Conservation (phyloP, 2,113 vertebrate species). For the Apistogramma diplotaenia region DNA sequence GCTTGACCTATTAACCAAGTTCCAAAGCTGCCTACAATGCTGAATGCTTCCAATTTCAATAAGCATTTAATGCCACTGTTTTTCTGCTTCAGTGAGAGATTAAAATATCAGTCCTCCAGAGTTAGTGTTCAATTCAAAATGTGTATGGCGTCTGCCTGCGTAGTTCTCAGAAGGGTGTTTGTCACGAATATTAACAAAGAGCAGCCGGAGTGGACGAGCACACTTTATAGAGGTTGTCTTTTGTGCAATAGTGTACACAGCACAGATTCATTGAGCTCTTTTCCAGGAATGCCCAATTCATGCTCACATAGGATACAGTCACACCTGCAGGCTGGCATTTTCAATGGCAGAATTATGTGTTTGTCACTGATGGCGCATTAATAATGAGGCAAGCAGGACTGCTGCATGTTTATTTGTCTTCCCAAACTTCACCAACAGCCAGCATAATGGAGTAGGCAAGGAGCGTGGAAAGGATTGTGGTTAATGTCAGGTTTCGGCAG, state of each 20-base stretch:
- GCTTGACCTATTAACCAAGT: conserved; percentile 8
- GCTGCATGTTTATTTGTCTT: neutral
- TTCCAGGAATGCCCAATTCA: neutral
- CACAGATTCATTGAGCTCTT: neutral
- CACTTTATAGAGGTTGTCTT: neutral
- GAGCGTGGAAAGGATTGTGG: neutral
- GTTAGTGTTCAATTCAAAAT: neutral
- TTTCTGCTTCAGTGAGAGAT: neutral
- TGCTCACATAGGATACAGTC: neutral
- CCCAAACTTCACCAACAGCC: neutral
- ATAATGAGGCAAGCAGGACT: neutral
- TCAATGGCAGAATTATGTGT: neutral
- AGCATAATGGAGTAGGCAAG: neutral
- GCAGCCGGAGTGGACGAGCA: neutral
- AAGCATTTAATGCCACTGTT: conserved; percentile 1
- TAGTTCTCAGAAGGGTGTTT: neutral
- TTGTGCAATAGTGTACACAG: neutral
- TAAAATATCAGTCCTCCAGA: neutral
- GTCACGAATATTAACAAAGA: conserved; percentile 1
- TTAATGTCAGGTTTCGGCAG: neutral
- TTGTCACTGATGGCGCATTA: neutral
- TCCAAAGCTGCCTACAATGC: conserved; percentile 6
- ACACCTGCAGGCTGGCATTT: neutral
- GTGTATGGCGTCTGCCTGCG: neutral
- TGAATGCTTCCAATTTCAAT: conserved; percentile 14